These are phyloP conservation scores for Limulus polyphemus DNA, from an alignment of 2,888 invertebrate species.

Conservation along the genomic window DNA sequence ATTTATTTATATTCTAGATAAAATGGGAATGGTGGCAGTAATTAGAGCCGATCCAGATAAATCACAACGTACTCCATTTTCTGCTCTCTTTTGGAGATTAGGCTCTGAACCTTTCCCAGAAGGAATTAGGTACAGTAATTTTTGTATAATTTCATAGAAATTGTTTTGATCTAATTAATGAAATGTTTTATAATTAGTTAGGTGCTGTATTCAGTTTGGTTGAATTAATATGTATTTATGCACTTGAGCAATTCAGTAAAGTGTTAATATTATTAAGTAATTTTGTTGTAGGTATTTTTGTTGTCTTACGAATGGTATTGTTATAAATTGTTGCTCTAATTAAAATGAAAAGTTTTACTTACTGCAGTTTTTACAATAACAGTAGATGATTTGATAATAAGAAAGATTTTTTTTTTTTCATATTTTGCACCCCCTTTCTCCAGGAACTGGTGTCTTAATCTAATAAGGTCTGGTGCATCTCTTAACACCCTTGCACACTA, in stretches of 20 bases:
- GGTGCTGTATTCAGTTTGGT: too few relatives aligned
- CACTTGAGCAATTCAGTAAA: too few relatives aligned
- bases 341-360: too few relatives aligned
- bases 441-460: slow-evolving; percentile 22
- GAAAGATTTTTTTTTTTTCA: neutral
- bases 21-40: slow-evolving; percentile 22
- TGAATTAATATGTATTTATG: too few relatives aligned
- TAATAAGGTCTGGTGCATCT: slow-evolving; percentile 30
- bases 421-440: neutral
- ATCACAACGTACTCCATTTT: slow-evolving; percentile 36
- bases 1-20: slow-evolving; percentile 17
- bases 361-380: too few relatives aligned
- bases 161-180: too few relatives aligned
- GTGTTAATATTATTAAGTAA: too few relatives aligned
- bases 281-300: too few relatives aligned
- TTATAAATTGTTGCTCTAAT: too few relatives aligned
- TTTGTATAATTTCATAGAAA: neutral
- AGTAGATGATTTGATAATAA: too few relatives aligned
- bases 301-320: too few relatives aligned
- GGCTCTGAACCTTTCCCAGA: slow-evolving; percentile 15
- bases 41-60: slow-evolving; percentile 30
- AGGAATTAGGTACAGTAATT: slow-evolving; percentile 16
- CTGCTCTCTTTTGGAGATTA: slow-evolving; percentile 36
- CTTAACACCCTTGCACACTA: slow-evolving; percentile 32
- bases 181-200: too few relatives aligned